A percentile compares a stretch with the other conserved stretches of the same genome.
These are phyloP conservation scores for Melitaea athalia DNA, from an alignment of 2,888 invertebrate genomes.

Conservation along the genomic window DNA sequence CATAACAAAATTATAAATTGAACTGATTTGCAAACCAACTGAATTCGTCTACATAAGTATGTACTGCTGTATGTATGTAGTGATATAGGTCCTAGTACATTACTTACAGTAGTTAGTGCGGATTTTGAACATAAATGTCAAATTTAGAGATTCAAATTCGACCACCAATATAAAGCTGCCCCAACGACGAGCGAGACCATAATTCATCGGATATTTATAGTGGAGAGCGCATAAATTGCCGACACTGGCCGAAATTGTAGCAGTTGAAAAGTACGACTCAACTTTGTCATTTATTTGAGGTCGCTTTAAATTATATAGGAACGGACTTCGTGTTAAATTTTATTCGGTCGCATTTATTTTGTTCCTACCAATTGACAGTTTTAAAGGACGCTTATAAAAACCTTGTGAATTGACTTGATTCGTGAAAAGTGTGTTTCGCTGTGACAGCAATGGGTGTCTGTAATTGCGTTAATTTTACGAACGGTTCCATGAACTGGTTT, in stretches of 20 bases:
- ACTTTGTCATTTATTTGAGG: constrained; percentile 19
- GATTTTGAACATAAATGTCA: constrained; percentile 18
- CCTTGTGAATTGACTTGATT: too few species aligned
- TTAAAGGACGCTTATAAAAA: background rate
- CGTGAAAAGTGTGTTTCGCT: too few species aligned
- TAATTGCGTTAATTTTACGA: too few species aligned
- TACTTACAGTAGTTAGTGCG: background rate
- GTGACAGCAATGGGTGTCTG: too few species aligned
- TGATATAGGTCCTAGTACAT: background rate
- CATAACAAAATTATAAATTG: too few species aligned
- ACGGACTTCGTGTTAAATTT: background rate
- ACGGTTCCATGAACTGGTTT: too few species aligned
- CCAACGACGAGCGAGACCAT: constrained; percentile 21
- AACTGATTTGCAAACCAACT: too few species aligned
- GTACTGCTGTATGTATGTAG: too few species aligned
- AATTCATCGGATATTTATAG: constrained; percentile 34
- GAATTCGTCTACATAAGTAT: too few species aligned
- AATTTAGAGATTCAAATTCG: constrained; percentile 21
- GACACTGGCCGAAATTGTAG: constrained; percentile 24
- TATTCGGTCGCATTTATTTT: background rate
- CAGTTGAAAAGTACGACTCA: constrained; percentile 9
- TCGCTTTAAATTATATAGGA: too few species aligned
- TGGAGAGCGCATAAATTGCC: constrained; percentile 29
- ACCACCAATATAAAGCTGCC: constrained; percentile 17
- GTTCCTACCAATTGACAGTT: background rate